These are phyloP conservation scores for Ifrita kowaldi DNA, from an alignment of 2,113 vertebrate species.

Conservation along the genomic window DNA sequence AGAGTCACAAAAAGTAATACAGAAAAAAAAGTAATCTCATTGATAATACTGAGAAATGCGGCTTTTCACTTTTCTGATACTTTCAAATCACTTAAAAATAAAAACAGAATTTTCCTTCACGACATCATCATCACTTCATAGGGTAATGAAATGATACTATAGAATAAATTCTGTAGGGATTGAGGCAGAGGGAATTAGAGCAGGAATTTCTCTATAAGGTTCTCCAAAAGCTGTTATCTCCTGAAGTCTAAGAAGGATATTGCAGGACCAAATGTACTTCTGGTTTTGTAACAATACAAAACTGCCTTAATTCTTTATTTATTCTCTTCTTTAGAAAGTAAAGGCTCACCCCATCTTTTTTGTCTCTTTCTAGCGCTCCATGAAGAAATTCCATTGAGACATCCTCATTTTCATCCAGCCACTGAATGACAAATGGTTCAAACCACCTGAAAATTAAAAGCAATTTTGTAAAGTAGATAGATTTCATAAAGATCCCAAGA, in stretches of 20 bases:
- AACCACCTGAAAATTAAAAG: conserved; percentile 84
- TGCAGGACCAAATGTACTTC: background rate
- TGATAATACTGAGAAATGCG: background rate
- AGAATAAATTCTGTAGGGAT: background rate
- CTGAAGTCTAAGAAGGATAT: background rate
- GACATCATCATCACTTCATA: background rate
- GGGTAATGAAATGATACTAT: background rate
- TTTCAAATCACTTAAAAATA: background rate
- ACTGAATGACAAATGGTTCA: conserved; percentile 97
- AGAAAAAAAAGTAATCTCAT: background rate
- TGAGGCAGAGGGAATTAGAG: background rate
- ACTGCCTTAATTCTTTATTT: background rate
- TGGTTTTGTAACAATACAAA: background rate
- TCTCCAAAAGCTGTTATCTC: background rate
- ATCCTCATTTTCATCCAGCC: conserved; percentile 97
- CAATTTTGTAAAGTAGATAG: background rate
- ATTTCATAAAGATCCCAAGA: background rate
- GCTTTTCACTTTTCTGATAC: background rate
- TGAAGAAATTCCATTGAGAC: conserved; percentile 97
- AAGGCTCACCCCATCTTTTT: conserved; percentile 92
- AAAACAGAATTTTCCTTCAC: background rate
- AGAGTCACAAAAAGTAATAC: background rate
- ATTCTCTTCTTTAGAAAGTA: background rate
- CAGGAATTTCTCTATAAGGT: background rate
- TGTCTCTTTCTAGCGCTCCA: conserved; percentile 93